Percentiles rank a stretch among this genome's conserved stretches.
phyloP scores from a whole-genome alignment of 2,797 vertebrate species.

The Hemibagrus guttatus region DNA sequence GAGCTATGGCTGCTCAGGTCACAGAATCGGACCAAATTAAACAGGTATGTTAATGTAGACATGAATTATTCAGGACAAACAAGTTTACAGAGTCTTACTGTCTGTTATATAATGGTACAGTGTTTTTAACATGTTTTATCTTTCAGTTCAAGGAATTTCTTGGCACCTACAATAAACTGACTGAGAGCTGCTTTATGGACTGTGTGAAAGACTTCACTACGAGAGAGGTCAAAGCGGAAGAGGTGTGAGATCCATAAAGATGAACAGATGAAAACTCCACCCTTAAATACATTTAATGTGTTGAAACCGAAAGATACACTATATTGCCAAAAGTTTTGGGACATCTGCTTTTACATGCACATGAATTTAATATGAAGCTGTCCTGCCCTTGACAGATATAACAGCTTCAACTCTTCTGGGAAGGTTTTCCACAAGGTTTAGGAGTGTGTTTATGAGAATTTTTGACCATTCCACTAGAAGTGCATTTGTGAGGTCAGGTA shows the following conservation, averaged over 20 bases:
- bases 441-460: no score
- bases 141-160: conserved; percentile 95
- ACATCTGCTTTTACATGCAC: no score
- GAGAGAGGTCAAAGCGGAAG: conserved; percentile 90
- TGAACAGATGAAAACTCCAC: not conserved
- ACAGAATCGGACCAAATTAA: conserved; percentile 95
- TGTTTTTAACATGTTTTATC: not conserved
- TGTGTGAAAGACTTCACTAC: conserved; percentile 96
- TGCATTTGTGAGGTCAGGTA: no score
- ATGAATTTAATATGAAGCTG: no score
- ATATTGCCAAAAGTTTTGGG: no score
- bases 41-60: conserved; percentile 78
- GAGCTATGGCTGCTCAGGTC: conserved; percentile 86
- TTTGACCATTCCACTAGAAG: no score
- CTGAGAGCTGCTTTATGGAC: conserved; percentile 97
- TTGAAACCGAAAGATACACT: no score
- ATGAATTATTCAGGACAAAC: not conserved
- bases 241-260: conserved; percentile 72
- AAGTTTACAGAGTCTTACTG: not conserved
- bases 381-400: no score
- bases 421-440: no score
- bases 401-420: no score
- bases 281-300: not conserved
- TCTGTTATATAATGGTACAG: not conserved
- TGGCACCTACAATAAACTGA: conserved; percentile 97